phyloP scores from a whole-genome alignment of 2,113 vertebrate genomes.

The Rhizomys pruinosus region DNA sequence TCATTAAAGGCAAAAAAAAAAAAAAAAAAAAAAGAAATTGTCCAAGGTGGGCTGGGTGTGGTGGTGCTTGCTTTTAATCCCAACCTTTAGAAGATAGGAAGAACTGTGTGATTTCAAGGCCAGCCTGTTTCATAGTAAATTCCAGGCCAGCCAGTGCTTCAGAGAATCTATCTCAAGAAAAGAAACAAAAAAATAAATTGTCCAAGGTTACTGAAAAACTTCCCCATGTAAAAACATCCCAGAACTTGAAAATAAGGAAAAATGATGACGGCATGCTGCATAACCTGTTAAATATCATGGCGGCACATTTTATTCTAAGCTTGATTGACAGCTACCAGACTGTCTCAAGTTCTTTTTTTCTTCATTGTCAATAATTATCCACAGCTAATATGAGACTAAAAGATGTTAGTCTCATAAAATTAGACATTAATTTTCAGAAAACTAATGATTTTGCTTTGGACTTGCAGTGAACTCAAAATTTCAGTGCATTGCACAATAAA shows the following conservation, averaged over 20 bases:
- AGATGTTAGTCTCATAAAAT: slow-evolving; percentile 50
- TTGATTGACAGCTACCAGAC: background rate
- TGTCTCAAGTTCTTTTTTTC: slow-evolving; percentile 18
- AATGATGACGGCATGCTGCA: background rate
- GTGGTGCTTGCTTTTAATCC: too few relatives aligned
- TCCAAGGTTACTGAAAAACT: background rate
- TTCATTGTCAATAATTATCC: slow-evolving; percentile 13
- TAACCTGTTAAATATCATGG: background rate
- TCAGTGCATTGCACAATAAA: slow-evolving; percentile 47
- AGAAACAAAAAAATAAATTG: slow-evolving; percentile 4
- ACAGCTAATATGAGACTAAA: slow-evolving; percentile 21
- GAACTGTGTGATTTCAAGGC: too few relatives aligned
- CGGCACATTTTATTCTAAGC: slow-evolving; percentile 31
- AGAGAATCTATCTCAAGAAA: too few relatives aligned
- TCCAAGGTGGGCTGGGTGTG: background rate
- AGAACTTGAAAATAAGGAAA: slow-evolving; percentile 38
- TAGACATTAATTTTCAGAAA: slow-evolving; percentile 15
- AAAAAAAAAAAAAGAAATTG: too few relatives aligned
- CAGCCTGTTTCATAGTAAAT: too few relatives aligned
- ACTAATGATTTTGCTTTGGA: background rate
- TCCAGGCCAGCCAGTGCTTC: too few relatives aligned
- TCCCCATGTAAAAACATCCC: background rate
- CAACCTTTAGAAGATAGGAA: too few relatives aligned
- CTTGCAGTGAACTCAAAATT: slow-evolving; percentile 17
- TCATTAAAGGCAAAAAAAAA: too few relatives aligned